Evolutionary conservation across 2,113 vertebrate genomes (phyloP), one percentile per base, ranked within the genome.

Genomic region (Uropsilus gracilis): DNA sequence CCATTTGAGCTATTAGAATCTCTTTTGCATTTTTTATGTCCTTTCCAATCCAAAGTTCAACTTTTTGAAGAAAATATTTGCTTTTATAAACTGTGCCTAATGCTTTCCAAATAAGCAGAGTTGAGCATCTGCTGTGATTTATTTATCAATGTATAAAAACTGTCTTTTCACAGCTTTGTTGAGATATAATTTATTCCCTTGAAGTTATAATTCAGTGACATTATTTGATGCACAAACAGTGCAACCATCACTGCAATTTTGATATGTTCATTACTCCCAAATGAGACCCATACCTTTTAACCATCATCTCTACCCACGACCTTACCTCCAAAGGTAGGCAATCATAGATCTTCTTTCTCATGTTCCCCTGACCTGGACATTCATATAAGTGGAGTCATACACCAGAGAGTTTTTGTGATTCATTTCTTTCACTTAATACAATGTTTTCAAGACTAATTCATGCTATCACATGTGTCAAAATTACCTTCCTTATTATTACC

Each of bases 401-500:
- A 50, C 32, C 37, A 18, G 77, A 53, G 37, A 42, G n/a, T 11
- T 85, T 69, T 76, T 42, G 17, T 71, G 42, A 89, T 14, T 83
- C 28, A 42, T 20, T 88, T 71, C 13, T 80, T 75, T 89, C 37
- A 85, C 17, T 91, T 90, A 69, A 32, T 32, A 48, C 64, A 71
- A 84, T 18, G 11, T 85, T 90, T 73, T 72, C 20, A 94, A 86
- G 61, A 0, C 72, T 59, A 32, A 92, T 53, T n/a, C 68, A 61
- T 55, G 46, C 72, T 78, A 53, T 11, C 66, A 30, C 24, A 16
- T n/a, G 11, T 82, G 28, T 61, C 80, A 86, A 37, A 83, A 89
- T 82, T 85, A 75, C 44, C 44, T 94, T 72, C 32, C n/a, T 82
- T 94, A 57, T 77, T 46, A 64, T 66, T 89, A 75, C 30, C 37